Evolutionary conservation across 2,888 invertebrate genomes (phyloP).

Genomic region (Eupithecia vulgata): DNA sequence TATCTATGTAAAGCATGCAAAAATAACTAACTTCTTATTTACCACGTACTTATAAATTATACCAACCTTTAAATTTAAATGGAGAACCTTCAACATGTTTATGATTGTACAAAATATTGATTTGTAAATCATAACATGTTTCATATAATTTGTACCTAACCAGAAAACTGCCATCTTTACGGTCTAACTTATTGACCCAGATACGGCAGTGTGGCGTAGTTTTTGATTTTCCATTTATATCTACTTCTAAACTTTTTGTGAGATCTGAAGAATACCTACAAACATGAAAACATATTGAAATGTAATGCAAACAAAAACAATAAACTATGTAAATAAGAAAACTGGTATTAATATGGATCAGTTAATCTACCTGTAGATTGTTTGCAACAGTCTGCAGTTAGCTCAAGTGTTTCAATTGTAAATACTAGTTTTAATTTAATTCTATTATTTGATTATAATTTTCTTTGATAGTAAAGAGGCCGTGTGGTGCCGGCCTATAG

Average conservation of each 20-base stretch:
- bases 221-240: conserved; percentile 83
- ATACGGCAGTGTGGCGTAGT: conserved; percentile 86
- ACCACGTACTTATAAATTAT: not conserved
- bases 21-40: not conserved
- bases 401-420: too few relatives aligned
- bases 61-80: conserved; percentile 84
- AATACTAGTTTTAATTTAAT: too few relatives aligned
- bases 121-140: conserved; percentile 88
- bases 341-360: too few relatives aligned
- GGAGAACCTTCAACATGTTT: conserved; percentile 86
- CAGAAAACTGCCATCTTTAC: conserved; percentile 93
- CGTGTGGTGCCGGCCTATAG: too few relatives aligned
- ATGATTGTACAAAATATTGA: conserved; percentile 87
- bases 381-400: too few relatives aligned
- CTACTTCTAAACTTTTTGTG: conserved; percentile 76
- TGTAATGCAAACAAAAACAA: too few relatives aligned
- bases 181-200: conserved; percentile 90
- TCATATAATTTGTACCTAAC: conserved; percentile 92
- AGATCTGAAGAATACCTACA: conserved; percentile 83
- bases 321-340: too few relatives aligned
- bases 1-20: not conserved
- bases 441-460: too few relatives aligned
- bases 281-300: not conserved
- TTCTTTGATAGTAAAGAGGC: too few relatives aligned
- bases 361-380: too few relatives aligned